These are phyloP conservation scores for Cossypha niveicapilla DNA, from an alignment of 2,797 vertebrate species.

Conservation along the genomic window DNA sequence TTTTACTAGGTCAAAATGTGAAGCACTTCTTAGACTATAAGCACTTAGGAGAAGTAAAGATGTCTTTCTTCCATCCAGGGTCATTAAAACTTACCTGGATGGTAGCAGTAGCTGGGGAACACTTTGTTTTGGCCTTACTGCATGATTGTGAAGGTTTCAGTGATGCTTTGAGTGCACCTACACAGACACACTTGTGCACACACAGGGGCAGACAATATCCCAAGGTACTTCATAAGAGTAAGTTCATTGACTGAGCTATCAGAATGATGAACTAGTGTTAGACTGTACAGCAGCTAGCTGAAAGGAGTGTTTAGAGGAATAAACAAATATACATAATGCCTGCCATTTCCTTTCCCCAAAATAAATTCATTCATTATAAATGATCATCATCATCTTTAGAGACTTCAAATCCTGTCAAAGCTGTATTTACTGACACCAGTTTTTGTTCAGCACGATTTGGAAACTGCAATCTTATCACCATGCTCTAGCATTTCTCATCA, in stretches of 20 bases:
- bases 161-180: background rate
- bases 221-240: background rate
- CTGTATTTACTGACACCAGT: background rate
- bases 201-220: fast-evolving
- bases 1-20: background rate
- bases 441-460: background rate
- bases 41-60: background rate
- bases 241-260: background rate
- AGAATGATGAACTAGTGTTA: background rate
- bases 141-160: background rate
- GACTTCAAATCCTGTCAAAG: background rate
- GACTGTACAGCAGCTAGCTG: background rate
- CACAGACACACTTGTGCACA: background rate
- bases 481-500: background rate
- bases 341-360: background rate
- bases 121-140: background rate
- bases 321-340: background rate
- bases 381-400: background rate
- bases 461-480: background rate
- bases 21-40: background rate
- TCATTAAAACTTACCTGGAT: background rate
- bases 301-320: background rate
- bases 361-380: slow-evolving; percentile 37
- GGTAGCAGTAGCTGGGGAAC: background rate
- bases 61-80: background rate